Evolutionary conservation across 2,797 vertebrate species (phyloP).

Genomic region (Silurus aristotelis): DNA sequence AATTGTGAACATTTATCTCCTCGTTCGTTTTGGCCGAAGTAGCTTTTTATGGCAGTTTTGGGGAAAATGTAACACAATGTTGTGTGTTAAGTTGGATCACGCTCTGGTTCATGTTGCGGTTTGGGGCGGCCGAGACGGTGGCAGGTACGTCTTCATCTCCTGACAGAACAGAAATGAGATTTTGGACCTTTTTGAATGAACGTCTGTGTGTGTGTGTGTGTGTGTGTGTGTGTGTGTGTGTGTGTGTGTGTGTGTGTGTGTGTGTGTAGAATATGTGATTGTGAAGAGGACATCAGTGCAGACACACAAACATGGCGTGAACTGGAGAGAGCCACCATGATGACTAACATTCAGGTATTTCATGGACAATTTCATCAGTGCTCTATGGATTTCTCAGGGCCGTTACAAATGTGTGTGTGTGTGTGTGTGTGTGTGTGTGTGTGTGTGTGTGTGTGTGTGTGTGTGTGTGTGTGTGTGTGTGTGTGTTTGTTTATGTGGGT

Average conservation of each 20-base stretch:
- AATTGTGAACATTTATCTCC: background rate
- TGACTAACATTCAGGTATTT: conserved; percentile 53
- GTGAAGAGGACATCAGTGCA: conserved; percentile 45
- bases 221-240: conserved; percentile 20
- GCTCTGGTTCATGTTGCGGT: conserved; percentile 71
- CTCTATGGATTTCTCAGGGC: background rate
- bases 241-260: conserved; percentile 29
- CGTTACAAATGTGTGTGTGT: background rate
- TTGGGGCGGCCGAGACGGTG: conserved; percentile 59
- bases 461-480: conserved; percentile 19
- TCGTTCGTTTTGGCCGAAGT: background rate
- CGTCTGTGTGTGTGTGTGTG: background rate
- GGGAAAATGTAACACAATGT: background rate
- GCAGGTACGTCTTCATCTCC: background rate
- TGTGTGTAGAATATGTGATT: conserved; percentile 57
- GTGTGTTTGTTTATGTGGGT: conserved; percentile 21
- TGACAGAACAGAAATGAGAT: background rate
- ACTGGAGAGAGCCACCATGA: conserved; percentile 53
- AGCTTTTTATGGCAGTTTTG: background rate
- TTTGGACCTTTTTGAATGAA: background rate
- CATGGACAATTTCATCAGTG: background rate
- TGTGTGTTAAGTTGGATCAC: conserved; percentile 63
- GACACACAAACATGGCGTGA: conserved; percentile 25
- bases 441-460: conserved; percentile 42
- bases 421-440: no score